Percentiles rank a stretch among this genome's conserved stretches.
phyloP scores from a whole-genome alignment of 2,113 vertebrate genomes.

The Equus przewalskii region DNA sequence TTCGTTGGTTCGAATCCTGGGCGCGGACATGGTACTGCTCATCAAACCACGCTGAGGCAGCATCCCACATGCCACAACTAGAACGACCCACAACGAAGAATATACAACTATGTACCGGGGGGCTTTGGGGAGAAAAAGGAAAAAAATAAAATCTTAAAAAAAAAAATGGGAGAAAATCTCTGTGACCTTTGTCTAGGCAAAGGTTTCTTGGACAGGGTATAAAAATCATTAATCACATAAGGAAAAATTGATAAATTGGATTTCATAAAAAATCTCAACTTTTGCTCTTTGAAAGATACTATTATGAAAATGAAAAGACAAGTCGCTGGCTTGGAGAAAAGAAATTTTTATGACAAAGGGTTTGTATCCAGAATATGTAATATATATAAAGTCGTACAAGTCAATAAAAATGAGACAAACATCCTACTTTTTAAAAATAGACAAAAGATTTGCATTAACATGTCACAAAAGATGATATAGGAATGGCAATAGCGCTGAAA shows the following conservation, averaged over 20 bases:
- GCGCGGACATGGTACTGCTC: too few relatives aligned
- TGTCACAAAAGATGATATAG: background rate
- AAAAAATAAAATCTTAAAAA: background rate
- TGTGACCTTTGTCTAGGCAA: background rate
- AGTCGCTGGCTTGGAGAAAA: background rate
- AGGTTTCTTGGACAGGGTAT: background rate
- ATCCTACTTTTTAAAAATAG: background rate
- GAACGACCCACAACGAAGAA: too few relatives aligned
- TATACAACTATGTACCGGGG: too few relatives aligned
- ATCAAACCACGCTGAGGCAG: too few relatives aligned
- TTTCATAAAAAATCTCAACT: background rate
- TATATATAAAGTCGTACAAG: background rate
- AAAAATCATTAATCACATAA: background rate
- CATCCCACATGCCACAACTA: too few relatives aligned
- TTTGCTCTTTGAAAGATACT: background rate
- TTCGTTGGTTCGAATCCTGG: too few relatives aligned
- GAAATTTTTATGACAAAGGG: background rate
- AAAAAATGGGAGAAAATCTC: background rate
- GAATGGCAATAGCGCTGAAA: background rate
- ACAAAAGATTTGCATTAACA: background rate
- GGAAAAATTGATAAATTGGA: background rate
- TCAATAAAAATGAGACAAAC: background rate
- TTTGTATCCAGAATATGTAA: background rate
- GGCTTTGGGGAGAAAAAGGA: too few relatives aligned
- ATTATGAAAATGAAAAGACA: background rate